Evolutionary conservation across 2,113 vertebrate genomes (phyloP).

Genomic region (Eclectus roratus): DNA sequence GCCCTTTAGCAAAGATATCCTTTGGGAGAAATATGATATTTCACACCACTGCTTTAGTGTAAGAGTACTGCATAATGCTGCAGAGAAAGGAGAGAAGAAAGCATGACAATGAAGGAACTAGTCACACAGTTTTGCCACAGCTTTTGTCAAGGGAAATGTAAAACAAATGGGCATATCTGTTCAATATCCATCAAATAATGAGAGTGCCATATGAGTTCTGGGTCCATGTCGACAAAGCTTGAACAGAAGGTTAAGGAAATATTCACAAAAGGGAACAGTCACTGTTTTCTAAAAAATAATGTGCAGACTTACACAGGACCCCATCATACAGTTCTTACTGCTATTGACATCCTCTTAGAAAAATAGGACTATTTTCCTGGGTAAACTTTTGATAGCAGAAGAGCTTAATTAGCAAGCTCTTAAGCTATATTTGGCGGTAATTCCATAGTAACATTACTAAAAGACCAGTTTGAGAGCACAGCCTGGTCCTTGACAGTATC

Average conservation of each 20-base stretch:
- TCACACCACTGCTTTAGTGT: not conserved
- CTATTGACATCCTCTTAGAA: not conserved
- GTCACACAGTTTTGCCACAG: not conserved
- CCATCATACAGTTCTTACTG: not conserved
- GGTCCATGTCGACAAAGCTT: not conserved
- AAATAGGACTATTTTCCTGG: not conserved
- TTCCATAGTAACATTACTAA: not conserved
- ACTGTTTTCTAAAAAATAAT: not conserved
- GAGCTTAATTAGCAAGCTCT: not conserved
- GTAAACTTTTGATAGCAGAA: not conserved
- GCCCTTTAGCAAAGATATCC: not conserved
- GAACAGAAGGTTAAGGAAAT: not conserved
- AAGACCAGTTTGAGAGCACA: not conserved
- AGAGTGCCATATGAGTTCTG: not conserved
- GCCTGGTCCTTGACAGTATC: not conserved
- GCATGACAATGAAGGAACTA: not conserved
- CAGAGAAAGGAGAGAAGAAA: not conserved
- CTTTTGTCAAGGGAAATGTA: not conserved
- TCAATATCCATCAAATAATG: not conserved
- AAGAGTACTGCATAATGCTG: not conserved
- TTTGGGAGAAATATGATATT: not conserved
- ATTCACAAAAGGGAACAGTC: not conserved
- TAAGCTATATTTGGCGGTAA: not conserved
- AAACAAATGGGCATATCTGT: not conserved
- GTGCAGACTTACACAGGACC: not conserved